Evolutionary conservation across 2,113 vertebrate genomes (phyloP).

Genomic region (Oceanodroma tethys): DNA sequence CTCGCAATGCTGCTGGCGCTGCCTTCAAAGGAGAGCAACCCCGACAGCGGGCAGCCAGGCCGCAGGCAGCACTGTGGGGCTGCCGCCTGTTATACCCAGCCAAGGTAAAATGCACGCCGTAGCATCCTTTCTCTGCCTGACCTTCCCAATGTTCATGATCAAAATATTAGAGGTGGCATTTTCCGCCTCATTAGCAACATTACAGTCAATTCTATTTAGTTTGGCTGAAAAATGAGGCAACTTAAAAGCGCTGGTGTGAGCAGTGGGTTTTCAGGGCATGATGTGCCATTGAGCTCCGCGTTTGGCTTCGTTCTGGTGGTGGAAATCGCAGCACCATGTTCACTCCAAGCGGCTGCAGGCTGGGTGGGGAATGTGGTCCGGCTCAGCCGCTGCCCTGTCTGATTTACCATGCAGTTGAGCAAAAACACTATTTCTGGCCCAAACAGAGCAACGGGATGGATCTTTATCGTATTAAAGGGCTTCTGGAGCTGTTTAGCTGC

Average conservation of each 20-base stretch:
- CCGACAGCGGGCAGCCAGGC: background rate
- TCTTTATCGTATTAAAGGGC: background rate
- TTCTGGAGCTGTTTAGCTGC: background rate
- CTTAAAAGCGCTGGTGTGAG: background rate
- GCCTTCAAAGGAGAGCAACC: background rate
- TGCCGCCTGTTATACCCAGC: background rate
- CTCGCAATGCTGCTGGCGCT: accelerated
- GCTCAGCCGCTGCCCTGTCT: background rate
- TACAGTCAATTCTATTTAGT: accelerated
- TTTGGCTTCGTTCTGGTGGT: background rate
- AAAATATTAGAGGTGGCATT: background rate
- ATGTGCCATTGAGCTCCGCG: accelerated
- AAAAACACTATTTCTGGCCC: background rate
- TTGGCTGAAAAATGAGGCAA: background rate
- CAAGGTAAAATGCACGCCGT: accelerated
- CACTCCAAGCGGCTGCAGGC: background rate
- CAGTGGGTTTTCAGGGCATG: background rate
- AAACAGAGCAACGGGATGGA: background rate
- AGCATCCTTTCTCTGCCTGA: background rate
- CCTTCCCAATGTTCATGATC: background rate
- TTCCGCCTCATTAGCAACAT: accelerated
- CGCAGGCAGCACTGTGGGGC: background rate
- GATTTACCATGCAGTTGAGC: background rate
- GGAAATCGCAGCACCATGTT: accelerated
- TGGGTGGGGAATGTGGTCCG: background rate